Evolutionary conservation across 1,140 invertebrate species (phyloP).

Genomic region (Asobara japonica): DNA sequence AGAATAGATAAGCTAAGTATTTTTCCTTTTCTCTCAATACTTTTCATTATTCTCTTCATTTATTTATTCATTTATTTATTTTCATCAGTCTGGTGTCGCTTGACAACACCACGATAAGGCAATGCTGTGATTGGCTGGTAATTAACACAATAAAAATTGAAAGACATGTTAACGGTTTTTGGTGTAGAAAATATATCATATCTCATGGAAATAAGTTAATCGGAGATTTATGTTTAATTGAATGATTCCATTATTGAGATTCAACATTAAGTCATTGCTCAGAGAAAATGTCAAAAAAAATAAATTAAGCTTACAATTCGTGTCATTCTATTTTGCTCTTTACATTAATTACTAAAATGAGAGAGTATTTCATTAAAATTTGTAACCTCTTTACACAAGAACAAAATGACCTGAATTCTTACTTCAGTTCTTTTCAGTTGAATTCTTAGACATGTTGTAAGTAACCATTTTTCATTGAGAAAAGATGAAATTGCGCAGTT

Average conservation of each 20-base stretch:
- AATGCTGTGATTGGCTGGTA: slow-evolving; percentile 59
- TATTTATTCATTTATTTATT: slow-evolving; percentile 22
- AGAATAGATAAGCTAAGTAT: slow-evolving; percentile 61
- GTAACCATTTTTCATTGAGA: neutral
- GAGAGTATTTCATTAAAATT: neutral
- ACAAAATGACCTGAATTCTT: neutral
- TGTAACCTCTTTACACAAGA: neutral
- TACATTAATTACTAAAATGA: neutral
- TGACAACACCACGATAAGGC: slow-evolving; percentile 59
- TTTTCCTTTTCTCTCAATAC: slow-evolving; percentile 25
- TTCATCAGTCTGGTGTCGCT: slow-evolving; percentile 59
- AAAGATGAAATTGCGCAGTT: neutral
- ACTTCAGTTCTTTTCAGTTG: too few species aligned
- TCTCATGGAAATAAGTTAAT: neutral
- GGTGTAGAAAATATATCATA: neutral
- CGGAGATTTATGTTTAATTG: neutral
- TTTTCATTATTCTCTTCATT: slow-evolving; percentile 2
- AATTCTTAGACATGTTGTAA: neutral
- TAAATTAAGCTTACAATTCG: too few species aligned
- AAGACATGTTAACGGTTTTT: slow-evolving; percentile 15
- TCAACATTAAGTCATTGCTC: neutral
- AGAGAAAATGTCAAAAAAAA: neutral
- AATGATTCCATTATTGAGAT: neutral
- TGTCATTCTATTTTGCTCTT: neutral
- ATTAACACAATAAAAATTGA: slow-evolving; percentile 42